phyloP scores from a whole-genome alignment of 2,113 vertebrate species.

The Thinocorus orbignyianus region DNA sequence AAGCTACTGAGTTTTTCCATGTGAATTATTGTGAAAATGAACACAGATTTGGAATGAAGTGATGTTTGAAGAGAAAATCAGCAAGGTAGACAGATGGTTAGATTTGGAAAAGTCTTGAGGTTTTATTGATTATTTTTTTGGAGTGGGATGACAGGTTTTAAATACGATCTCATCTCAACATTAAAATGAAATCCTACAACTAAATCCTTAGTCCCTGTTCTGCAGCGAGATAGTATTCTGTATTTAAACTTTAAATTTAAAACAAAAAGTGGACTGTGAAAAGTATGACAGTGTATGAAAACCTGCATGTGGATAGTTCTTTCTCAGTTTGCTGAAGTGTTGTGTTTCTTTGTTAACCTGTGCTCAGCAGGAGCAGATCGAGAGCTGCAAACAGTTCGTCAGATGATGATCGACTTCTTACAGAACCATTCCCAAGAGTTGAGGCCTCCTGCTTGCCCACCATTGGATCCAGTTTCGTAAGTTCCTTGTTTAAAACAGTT shows the following conservation, averaged over 20 bases:
- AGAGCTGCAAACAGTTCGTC: slow-evolving; percentile 83
- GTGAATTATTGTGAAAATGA: background rate
- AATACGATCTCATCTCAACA: background rate
- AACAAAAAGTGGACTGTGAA: background rate
- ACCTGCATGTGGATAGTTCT: background rate
- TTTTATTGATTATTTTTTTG: background rate
- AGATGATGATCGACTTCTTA: slow-evolving; percentile 88
- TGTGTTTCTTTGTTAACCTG: background rate
- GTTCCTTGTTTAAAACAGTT: background rate
- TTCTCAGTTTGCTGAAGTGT: background rate
- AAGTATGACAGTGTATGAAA: background rate
- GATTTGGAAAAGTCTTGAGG: background rate
- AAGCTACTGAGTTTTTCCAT: background rate
- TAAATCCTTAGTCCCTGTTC: background rate
- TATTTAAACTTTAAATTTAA: background rate
- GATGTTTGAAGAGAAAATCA: background rate
- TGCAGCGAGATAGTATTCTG: background rate
- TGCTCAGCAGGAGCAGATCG: slow-evolving; percentile 79
- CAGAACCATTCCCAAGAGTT: slow-evolving; percentile 85
- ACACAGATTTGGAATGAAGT: background rate
- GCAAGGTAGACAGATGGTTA: background rate
- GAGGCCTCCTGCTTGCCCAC: slow-evolving; percentile 80
- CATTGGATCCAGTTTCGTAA: slow-evolving; percentile 79
- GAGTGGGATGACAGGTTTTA: background rate
- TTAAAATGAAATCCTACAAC: background rate